Percentiles rank a stretch among this genome's conserved stretches.
phyloP scores from a whole-genome alignment of 2,888 invertebrate species.

The Gymnocheta viridis region DNA sequence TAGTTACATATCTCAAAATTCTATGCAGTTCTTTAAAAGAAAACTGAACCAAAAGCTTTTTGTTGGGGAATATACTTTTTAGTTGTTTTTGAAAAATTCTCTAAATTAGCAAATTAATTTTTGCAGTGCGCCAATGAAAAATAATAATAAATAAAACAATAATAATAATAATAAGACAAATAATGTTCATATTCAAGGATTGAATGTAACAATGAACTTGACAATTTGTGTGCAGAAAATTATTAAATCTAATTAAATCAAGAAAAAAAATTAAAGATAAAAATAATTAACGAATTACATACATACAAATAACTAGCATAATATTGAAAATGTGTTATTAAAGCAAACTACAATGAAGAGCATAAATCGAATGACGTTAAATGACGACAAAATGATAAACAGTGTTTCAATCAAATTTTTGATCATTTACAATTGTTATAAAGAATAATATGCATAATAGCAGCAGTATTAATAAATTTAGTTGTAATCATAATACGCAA shows the following conservation, averaged over 20 bases:
- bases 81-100: constrained; percentile 59
- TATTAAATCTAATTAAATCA: constrained; percentile 20
- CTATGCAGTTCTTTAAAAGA: constrained; percentile 36
- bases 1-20: constrained; percentile 22
- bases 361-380: constrained; percentile 23
- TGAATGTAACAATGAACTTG: constrained; percentile 61
- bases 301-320: neutral
- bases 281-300: constrained; percentile 5
- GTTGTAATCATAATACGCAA: constrained; percentile 42
- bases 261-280: neutral
- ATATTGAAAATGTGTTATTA: constrained; percentile 23
- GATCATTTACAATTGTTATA: neutral
- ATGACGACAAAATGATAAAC: constrained; percentile 9
- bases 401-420: constrained; percentile 7
- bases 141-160: constrained; percentile 34
- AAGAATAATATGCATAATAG: constrained; percentile 48
- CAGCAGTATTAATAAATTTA: constrained; percentile 26
- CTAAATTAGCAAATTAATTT: constrained; percentile 52
- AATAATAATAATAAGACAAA: constrained; percentile 23
- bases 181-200: constrained; percentile 39
- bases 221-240: constrained; percentile 16
- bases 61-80: constrained; percentile 44
- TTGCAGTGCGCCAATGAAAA: constrained; percentile 28
- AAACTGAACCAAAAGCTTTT: constrained; percentile 30
- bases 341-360: constrained; percentile 2